Evolutionary conservation across 2,888 invertebrate genomes (phyloP), one percentile per base, ranked within the genome.

Genomic region (Meteorus colon): DNA sequence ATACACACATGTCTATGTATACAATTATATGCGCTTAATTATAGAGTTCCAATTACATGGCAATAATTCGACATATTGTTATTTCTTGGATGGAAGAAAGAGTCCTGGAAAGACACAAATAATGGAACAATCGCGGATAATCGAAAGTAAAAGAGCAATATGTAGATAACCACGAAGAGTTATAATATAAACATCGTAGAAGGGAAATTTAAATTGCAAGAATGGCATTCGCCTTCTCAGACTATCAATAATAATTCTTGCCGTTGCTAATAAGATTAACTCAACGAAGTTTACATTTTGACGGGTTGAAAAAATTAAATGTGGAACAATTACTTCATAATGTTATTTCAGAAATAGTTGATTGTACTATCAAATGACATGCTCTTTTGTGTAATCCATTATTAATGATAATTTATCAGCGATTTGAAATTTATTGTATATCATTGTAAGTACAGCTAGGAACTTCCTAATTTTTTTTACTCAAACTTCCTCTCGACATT

Each of bases 1-100:
- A 80, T 79, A 80, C 79, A 74, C 80, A 79, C 69, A 74, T 79
- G 81, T 84, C 55, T 79, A 81, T 78, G 79, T 81, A 81, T 79
- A 80, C 79, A 80, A 73, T 71, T 73, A 67, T 24, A 66, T 59
- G 66, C 71, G 66, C 66, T 60, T 60, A 45, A 65, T 63, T 31
- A 63, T 37, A 65, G 27, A 16, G 31, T 74, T 68, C 59, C 34
- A 62, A 12, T 65, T n/a, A 41, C 60, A 76, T 72, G 34, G 34
- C 34, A 74, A 63, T 63, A 63, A 69, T 51, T 75, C 37, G 12
- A 41, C 51, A 68, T 68, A 55, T 19, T 55, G 55, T 55, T n/a
- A 55, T 55, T 55, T 55, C 19, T n/a, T 55, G 55, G 5, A 55
- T 55, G 8, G n/a, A 19, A 65, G n/a, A 37, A 16, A 48, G 37